Evolutionary conservation across 2,113 vertebrate species (phyloP).

Genomic region (Myiozetetes cayanensis): DNA sequence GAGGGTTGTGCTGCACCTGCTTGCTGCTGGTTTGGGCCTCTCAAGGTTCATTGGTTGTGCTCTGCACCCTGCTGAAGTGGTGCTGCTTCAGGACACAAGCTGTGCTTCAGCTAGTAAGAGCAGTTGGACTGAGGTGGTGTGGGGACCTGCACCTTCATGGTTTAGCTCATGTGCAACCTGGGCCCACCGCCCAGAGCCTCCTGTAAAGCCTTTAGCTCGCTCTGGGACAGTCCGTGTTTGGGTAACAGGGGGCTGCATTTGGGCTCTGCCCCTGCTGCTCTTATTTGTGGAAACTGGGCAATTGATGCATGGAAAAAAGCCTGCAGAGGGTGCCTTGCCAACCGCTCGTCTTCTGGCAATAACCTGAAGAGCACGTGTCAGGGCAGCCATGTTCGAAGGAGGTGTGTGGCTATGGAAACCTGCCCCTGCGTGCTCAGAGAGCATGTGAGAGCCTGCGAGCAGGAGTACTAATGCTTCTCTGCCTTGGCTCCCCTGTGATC

Average conservation of each 20-base stretch:
- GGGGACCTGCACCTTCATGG: not conserved
- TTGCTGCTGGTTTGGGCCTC: not conserved
- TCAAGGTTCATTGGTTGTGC: not conserved
- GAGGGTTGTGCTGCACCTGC: not conserved
- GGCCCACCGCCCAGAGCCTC: not conserved
- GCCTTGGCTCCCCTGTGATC: not conserved
- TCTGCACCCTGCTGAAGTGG: not conserved
- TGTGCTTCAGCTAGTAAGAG: not conserved
- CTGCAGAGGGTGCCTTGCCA: not conserved
- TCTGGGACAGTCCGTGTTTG: not conserved
- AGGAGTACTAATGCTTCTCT: not conserved
- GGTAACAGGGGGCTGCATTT: not conserved
- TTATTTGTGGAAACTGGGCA: not conserved
- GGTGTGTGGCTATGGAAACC: not conserved
- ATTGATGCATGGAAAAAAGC: not conserved
- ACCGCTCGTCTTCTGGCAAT: rapidly evolving
- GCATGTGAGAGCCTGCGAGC: not conserved
- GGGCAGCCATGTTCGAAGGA: not conserved
- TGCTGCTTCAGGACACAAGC: not conserved
- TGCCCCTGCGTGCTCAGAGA: not conserved
- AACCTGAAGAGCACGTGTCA: not conserved
- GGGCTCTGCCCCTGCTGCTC: not conserved
- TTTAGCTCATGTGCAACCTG: not conserved
- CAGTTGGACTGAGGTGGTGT: not conserved
- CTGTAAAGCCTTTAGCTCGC: not conserved